A percentile compares a stretch with the other conserved stretches of the same genome.
phyloP scores from a whole-genome alignment of 30 jellyfish, hydroid and myxozoan genomes.

The Pelagia noctiluca region DNA sequence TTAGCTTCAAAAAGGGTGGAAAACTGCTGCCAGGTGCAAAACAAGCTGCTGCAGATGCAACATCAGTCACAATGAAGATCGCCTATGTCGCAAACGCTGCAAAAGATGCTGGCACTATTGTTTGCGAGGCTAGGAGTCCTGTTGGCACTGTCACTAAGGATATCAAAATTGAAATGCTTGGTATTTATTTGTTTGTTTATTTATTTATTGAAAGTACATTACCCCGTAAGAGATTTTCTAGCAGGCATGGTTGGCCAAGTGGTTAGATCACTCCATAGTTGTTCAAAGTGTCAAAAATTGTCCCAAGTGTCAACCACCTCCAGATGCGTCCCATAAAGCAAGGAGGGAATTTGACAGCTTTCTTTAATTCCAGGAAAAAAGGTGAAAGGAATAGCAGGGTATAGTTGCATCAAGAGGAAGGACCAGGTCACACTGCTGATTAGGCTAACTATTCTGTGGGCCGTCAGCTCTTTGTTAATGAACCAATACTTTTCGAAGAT shows the following conservation, averaged over 20 bases:
- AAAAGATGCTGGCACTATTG: constrained; percentile 42
- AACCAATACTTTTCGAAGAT: too few species aligned
- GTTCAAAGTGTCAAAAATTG: neutral
- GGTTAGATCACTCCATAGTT: neutral
- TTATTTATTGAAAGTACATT: too few species aligned
- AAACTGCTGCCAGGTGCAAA: constrained; percentile 15
- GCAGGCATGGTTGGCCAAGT: too few species aligned
- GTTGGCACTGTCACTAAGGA: constrained; percentile 26
- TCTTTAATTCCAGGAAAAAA: too few species aligned
- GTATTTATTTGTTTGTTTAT: too few species aligned
- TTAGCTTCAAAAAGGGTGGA: constrained; percentile 53
- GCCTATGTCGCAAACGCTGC: constrained; percentile 19
- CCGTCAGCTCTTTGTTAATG: too few species aligned
- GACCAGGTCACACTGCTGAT: too few species aligned
- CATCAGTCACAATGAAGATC: neutral
- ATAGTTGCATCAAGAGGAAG: too few species aligned
- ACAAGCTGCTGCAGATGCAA: constrained; percentile 3
- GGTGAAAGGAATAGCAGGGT: too few species aligned
- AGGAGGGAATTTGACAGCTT: neutral
- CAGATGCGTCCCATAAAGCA: neutral
- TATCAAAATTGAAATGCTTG: constrained; percentile 27
- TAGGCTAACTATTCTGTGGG: too few species aligned
- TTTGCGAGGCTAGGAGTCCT: constrained; percentile 42
- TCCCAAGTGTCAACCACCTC: neutral
- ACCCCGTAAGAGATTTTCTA: too few species aligned